These are phyloP conservation scores for Callosobruchus maculatus DNA, from an alignment of 2,888 invertebrate genomes.

Conservation along the genomic window DNA sequence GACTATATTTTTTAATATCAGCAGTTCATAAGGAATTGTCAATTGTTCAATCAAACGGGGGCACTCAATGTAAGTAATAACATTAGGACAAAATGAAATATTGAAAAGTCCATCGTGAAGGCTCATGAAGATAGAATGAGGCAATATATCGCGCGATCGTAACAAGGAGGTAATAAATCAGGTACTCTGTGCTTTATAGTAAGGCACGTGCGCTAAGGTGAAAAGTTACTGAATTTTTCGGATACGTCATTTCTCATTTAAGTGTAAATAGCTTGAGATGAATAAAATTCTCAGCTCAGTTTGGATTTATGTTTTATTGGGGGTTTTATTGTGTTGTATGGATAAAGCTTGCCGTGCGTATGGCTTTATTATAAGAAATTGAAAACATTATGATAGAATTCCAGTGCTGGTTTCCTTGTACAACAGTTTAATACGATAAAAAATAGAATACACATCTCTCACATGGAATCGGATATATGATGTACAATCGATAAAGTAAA, in stretches of 20 bases:
- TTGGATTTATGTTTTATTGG: no score
- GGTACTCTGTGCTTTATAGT: neutral
- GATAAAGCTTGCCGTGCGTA: no score
- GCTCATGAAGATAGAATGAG: neutral
- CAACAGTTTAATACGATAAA: no score
- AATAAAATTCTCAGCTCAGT: no score
- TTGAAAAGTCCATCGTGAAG: neutral
- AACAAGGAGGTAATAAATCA: neutral
- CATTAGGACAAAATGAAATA: neutral
- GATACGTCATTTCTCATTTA: neutral
- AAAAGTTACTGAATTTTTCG: neutral
- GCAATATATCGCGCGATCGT: neutral
- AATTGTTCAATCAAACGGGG: neutral
- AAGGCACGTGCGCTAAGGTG: neutral
- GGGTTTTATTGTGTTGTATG: no score
- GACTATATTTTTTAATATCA: neutral
- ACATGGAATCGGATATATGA: no score
- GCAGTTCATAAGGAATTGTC: neutral
- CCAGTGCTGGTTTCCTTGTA: no score
- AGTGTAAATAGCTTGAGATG: no score
- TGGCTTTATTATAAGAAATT: no score
- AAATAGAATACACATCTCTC: no score
- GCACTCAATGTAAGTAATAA: neutral
- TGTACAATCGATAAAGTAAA: no score
- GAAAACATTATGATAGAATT: no score